Evolutionary conservation across 1,140 invertebrate genomes (phyloP), one percentile per base, ranked within the genome.

Genomic region (Macrostomum lignano): DNA sequence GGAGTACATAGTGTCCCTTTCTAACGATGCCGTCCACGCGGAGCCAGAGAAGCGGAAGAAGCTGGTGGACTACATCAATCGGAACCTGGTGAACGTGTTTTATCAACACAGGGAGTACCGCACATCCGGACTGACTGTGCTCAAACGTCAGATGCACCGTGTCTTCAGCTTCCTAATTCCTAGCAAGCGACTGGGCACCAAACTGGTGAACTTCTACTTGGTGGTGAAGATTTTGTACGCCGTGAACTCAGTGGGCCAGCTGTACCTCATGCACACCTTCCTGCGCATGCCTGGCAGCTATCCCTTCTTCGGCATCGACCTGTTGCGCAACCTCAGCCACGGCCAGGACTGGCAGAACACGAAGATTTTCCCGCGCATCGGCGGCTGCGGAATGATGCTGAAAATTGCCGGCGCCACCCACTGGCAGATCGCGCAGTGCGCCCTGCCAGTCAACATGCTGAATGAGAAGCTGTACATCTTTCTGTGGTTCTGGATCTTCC

Each of bases 391-490:
- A 5, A 13, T n/a, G 14, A 32, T 21, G 11, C 25, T 41, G 19
- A 73, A 77, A 42, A 70, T 71, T 0, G 61, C 77, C 36, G 77
- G 74, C 40, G 66, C 77, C 1, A 71, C 77, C 7, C n/a, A 31
- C 24, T 11, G 7, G 9, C 21, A 10, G n/a, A 26, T 13, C 21
- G 7, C 14, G 20, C 5, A 15, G 36, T 49, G 47, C 31, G 47
- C 51, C 22, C 33, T 51, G 66, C 71, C 73, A 0, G 54, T 76
- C 25, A 78, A 78, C 48, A 68, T 78, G 31, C 66, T 78, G 42
- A 74, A 78, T 48, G 74, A 78, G 46, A 78, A 79, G 58, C 73
- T 78, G 20, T 78, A 73, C 49, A 63, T 67, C 0, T 78, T 73
- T 25, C 54, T 77, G 2, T 78, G 74, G 74, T 77, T 75, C 48